These are phyloP conservation scores for Scaptomyza tumidula DNA, from an alignment of 2,888 invertebrate species.

Conservation along the genomic window DNA sequence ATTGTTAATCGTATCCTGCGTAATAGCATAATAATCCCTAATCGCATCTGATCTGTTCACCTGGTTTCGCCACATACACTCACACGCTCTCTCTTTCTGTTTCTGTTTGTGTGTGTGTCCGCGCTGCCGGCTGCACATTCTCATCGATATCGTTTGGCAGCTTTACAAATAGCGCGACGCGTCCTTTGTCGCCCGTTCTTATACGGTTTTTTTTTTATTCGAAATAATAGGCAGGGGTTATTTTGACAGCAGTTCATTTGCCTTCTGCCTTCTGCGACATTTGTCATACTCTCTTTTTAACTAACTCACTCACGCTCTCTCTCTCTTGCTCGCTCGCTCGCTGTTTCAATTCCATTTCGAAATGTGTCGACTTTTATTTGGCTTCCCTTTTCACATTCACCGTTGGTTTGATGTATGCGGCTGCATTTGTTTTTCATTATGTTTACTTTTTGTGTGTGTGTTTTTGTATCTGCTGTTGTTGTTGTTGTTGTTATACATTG, in stretches of 20 bases:
- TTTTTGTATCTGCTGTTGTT: constrained; percentile 13
- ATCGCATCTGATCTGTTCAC: constrained; percentile 81
- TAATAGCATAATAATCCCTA: constrained; percentile 83
- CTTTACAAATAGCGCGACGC: constrained; percentile 67
- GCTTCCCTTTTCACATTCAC: constrained; percentile 39
- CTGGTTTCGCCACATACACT: constrained; percentile 56
- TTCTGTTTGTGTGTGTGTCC: not conserved
- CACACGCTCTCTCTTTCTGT: constrained; percentile 10
- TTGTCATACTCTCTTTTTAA: constrained; percentile 51
- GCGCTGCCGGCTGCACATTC: constrained; percentile 71
- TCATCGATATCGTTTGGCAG: constrained; percentile 67
- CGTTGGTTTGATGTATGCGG: constrained; percentile 47
- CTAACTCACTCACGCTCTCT: not conserved
- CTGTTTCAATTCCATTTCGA: constrained; percentile 35
- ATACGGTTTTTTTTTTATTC: constrained; percentile 11
- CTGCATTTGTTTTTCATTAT: constrained; percentile 50
- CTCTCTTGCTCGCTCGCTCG: constrained; percentile 5
- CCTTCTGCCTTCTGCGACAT: constrained; percentile 69
- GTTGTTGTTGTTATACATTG: constrained; percentile 35
- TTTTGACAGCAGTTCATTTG: constrained; percentile 80
- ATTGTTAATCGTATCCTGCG: constrained; percentile 82
- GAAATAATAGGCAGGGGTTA: constrained; percentile 71
- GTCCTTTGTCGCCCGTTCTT: constrained; percentile 63
- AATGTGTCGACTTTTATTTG: constrained; percentile 66
- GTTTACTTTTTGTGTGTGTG: constrained; percentile 12